A percentile compares a stretch with the other conserved stretches of the same genome.
phyloP scores from a whole-genome alignment of 2,113 vertebrate genomes.

The Catharus bicknelli region DNA sequence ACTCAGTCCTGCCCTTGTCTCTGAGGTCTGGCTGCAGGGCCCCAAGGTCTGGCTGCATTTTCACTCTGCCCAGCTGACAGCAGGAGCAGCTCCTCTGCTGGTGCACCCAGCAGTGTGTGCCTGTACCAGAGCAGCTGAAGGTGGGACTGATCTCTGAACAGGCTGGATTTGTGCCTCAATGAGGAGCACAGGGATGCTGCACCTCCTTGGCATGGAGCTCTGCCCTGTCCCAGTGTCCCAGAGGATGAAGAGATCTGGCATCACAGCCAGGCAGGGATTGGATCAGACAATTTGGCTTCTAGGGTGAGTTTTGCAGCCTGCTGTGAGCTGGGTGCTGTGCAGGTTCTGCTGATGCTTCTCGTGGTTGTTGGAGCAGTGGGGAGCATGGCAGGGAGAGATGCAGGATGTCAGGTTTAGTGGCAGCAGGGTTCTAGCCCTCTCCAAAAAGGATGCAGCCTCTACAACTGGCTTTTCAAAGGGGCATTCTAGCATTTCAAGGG shows the following conservation, averaged over 20 bases:
- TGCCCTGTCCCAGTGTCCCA: background rate
- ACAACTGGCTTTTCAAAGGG: background rate
- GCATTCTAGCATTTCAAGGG: background rate
- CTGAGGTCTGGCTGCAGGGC: background rate
- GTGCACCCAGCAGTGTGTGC: background rate
- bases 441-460: background rate
- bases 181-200: background rate
- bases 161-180: background rate
- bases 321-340: rapidly evolving
- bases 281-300: background rate
- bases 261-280: background rate
- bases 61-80: background rate
- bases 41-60: background rate
- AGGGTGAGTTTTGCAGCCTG: background rate
- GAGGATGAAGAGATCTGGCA: background rate
- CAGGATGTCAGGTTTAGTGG: background rate
- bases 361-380: rapidly evolving
- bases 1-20: background rate
- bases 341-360: background rate
- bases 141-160: background rate
- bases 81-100: background rate
- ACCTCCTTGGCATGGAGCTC: background rate
- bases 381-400: background rate
- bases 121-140: background rate
- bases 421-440: rapidly evolving